A percentile compares a stretch with the other conserved stretches of the same genome.
Evolutionary conservation across 2,888 invertebrate species (phyloP).

Genomic region (Salpingus planirostris): DNA sequence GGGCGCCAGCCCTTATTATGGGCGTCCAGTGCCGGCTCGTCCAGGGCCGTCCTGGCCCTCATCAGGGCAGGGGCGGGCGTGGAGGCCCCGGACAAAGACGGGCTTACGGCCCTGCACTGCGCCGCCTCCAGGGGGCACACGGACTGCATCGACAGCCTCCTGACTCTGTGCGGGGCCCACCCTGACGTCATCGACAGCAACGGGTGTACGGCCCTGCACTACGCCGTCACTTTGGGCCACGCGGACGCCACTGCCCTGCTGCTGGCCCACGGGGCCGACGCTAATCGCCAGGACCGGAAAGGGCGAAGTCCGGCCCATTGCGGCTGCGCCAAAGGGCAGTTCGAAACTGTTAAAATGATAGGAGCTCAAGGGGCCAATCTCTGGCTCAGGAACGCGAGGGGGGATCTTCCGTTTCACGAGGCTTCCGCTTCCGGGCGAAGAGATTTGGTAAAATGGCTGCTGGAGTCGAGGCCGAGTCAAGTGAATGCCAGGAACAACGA

Average conservation of each 20-base stretch:
- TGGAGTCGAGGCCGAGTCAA: constrained; percentile 72
- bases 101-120: constrained; percentile 91
- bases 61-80: constrained; percentile 80
- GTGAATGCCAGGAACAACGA: constrained; percentile 86
- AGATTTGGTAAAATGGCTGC: constrained; percentile 81
- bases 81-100: constrained; percentile 81
- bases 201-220: constrained; percentile 93
- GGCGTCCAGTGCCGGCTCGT: constrained; percentile 95
- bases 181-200: constrained; percentile 87
- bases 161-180: constrained; percentile 79
- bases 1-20: constrained; percentile 90
- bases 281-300: constrained; percentile 86
- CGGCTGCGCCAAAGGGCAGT: constrained; percentile 91
- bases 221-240: constrained; percentile 85
- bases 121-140: constrained; percentile 94
- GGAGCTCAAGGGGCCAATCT: constrained; percentile 73
- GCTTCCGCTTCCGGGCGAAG: constrained; percentile 87
- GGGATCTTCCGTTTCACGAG: constrained; percentile 93
- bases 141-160: constrained; percentile 79
- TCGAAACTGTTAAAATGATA: constrained; percentile 58
- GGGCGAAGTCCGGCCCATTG: constrained; percentile 91
- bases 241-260: constrained; percentile 86
- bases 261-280: constrained; percentile 81
- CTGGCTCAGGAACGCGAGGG: constrained; percentile 86
- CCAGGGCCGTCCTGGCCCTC: constrained; percentile 81